Base-by-base conservation (phyloP, 2,888 invertebrate species). In the Luffia ferchaultella region DNA sequence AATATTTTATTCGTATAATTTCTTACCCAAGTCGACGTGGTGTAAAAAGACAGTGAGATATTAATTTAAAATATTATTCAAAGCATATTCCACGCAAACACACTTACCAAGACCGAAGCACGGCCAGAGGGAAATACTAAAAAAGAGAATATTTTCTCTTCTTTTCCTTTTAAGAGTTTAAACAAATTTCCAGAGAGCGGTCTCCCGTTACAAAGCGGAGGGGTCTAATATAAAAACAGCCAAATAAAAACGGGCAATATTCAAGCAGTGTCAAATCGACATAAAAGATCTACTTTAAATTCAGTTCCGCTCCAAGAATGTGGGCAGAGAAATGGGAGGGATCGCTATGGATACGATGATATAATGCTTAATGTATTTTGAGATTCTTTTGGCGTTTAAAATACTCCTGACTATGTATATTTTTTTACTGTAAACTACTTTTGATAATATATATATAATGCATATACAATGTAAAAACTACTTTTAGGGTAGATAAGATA, bases 171-270 rank as follows among this genome's bases (percentile, higher is more conserved):
- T 62, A 68, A 68, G 73, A 76, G 80, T 80, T 82, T 78, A 76
- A 82, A 82, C 80, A 80, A 76, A 76, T 76, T 73, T 68, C 62
- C 66, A 61, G 66, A 60, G 62, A 55, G 60, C 53, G 57, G 61
- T 64, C 65, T 82, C 77, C 62, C 65, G 68, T 82, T 80, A 71
- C 79, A 68, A 65, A 76, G 68, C 72, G 69, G 67, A 70, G 72
- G 72, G 20, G 19, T n/a, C 15, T 5, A 70, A 76, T 78, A 79
- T 78, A 80, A 78, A 80, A 78, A 76, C 69, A 61, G 68, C 64
- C 54, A 60, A 30, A 64, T 63, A 62, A 66, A 69, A 71, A 66
- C 60, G 67, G 58, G 63, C 65, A 63, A 63, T 71, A 70, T 70
- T 65, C 68, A 72, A 70, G 64, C 68, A 70, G 70, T 73, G 65